A percentile compares a stretch with the other conserved stretches of the same genome.
Evolutionary conservation across 2,797 vertebrate genomes (phyloP).

Genomic region (Brachyrhaphis roseni): DNA sequence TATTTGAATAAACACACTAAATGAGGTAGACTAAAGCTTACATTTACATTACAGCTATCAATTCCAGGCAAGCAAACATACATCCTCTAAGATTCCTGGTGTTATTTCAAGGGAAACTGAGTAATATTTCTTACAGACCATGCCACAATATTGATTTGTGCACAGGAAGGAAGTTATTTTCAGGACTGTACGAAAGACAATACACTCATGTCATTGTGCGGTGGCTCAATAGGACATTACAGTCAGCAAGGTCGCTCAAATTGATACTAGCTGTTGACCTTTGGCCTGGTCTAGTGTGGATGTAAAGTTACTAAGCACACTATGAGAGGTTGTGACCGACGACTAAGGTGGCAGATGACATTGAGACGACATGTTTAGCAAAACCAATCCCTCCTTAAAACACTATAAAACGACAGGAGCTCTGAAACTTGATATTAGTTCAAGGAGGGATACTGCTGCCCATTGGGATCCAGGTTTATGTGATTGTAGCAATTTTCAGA

Average conservation of each 20-base stretch:
- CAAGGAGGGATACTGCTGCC: conserved; percentile 48
- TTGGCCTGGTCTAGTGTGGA: conserved; percentile 51
- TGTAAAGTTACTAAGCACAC: conserved; percentile 35
- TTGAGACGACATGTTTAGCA: conserved; percentile 26
- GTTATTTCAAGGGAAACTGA: conserved; percentile 46
- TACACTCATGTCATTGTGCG: conserved; percentile 30
- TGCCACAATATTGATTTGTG: conserved; percentile 69
- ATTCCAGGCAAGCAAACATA: conserved; percentile 56
- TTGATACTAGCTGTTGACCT: conserved; percentile 65
- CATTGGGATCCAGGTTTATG: conserved; percentile 55
- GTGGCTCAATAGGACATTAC: conserved; percentile 57
- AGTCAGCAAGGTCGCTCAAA: conserved; percentile 63
- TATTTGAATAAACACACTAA: conserved; percentile 38
- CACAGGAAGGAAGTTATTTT: conserved; percentile 77
- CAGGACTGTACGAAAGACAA: conserved; percentile 71
- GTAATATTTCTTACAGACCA: conserved; percentile 63
- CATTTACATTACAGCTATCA: conserved; percentile 67
- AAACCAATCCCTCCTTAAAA: conserved; percentile 33
- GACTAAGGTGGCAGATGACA: conserved; percentile 61
- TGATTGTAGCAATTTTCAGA: conserved; percentile 57
- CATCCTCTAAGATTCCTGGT: conserved; percentile 52
- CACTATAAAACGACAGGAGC: conserved; percentile 1
- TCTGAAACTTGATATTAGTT: conserved; percentile 42
- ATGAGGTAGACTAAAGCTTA: conserved; percentile 46
- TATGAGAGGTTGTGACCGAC: conserved; percentile 29